phyloP scores from a whole-genome alignment of 2,113 vertebrate genomes.

The Melanostigma gelatinosum region DNA sequence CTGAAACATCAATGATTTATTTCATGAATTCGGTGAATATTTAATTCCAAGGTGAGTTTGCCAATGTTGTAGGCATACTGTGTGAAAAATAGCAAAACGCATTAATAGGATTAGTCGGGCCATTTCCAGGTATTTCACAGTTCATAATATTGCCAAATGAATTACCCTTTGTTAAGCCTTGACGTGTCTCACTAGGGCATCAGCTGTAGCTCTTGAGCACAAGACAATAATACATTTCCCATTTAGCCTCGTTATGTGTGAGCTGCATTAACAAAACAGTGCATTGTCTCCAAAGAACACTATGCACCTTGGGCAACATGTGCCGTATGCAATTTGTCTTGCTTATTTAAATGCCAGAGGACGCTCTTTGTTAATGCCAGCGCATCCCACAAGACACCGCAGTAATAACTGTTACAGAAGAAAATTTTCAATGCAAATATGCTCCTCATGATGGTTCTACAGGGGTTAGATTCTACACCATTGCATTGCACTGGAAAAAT shows the following conservation, averaged over 20 bases:
- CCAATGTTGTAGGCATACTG: not conserved
- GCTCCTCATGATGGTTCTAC: constrained; percentile 8
- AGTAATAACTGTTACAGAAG: constrained; percentile 31
- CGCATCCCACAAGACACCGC: constrained; percentile 28
- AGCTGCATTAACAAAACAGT: constrained; percentile 61
- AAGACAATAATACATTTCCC: constrained; percentile 30
- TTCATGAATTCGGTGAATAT: constrained; percentile 42
- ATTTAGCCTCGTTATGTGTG: constrained; percentile 61
- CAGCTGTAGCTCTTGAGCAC: constrained; percentile 46
- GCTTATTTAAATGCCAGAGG: constrained; percentile 66
- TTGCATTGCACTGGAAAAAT: not conserved
- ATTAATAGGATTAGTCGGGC: constrained; percentile 65
- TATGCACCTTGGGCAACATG: constrained; percentile 54
- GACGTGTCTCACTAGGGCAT: constrained; percentile 50
- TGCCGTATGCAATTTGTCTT: constrained; percentile 55
- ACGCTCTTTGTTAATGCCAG: constrained; percentile 61
- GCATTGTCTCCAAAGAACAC: constrained; percentile 58
- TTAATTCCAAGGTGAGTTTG: constrained; percentile 54
- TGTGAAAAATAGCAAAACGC: constrained; percentile 12
- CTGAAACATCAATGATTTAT: constrained; percentile 45
- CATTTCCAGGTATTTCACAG: constrained; percentile 54
- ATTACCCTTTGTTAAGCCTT: constrained; percentile 44
- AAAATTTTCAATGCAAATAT: constrained; percentile 32
- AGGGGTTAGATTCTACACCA: constrained; percentile 11
- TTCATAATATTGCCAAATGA: constrained; percentile 54